Evolutionary conservation across 2,888 invertebrate species (phyloP).

Genomic region (Heliconius cydno): DNA sequence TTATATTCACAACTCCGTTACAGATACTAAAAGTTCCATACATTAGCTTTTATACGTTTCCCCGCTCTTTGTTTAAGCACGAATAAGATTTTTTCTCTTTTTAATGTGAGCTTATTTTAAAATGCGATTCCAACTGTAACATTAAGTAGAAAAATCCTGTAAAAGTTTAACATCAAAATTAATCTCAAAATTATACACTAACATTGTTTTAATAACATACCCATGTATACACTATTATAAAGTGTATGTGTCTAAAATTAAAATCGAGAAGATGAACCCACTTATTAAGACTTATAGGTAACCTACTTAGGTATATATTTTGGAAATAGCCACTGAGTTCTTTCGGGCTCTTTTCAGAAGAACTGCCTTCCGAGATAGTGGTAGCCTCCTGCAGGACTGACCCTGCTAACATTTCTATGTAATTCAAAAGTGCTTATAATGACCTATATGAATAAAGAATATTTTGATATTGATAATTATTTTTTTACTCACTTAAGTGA

Average conservation of each 20-base stretch:
- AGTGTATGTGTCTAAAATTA: background rate
- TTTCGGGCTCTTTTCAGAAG: too few species aligned
- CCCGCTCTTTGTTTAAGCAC: slow-evolving; percentile 44
- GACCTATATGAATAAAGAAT: too few species aligned
- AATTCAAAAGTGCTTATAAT: too few species aligned
- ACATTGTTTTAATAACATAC: background rate
- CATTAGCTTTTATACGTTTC: slow-evolving; percentile 47
- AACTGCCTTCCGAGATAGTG: too few species aligned
- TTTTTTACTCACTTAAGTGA: background rate
- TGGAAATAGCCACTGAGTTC: too few species aligned
- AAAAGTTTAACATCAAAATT: slow-evolving; percentile 18
- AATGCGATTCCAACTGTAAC: slow-evolving; percentile 39
- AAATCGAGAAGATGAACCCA: background rate
- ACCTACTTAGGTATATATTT: too few species aligned
- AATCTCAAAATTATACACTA: slow-evolving; percentile 11
- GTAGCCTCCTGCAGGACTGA: too few species aligned
- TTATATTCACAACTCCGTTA: slow-evolving; percentile 39
- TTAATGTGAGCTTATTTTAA: slow-evolving; percentile 39
- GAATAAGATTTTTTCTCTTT: slow-evolving; percentile 37
- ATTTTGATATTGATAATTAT: too few species aligned
- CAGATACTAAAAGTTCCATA: slow-evolving; percentile 45
- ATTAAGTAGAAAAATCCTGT: slow-evolving; percentile 27
- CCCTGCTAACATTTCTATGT: too few species aligned
- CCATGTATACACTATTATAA: background rate
- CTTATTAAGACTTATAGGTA: too few species aligned